Evolutionary conservation across 1,140 invertebrate species (phyloP), one percentile per base, ranked within the genome.

Genomic region (Varroa destructor): DNA sequence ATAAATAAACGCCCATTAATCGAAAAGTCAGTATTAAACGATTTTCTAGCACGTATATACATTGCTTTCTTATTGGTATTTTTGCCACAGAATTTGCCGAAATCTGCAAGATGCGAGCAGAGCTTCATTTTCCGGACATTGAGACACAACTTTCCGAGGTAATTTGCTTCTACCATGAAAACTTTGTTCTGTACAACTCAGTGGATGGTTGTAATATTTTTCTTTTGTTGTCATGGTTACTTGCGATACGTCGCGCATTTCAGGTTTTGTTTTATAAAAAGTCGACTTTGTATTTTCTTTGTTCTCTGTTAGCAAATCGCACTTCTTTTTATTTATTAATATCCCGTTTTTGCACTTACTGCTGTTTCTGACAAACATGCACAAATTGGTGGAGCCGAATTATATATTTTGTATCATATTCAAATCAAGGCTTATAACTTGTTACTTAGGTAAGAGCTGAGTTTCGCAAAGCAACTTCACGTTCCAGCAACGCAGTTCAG

Each of bases 81-180:
- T 25, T 25, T 25, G 25, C 25, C 25, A 5, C 75, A 82, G 81
- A 82, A 25, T 84, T 84, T 79, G 78, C 80, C 40, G 75, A 75
- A 71, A 77, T 84, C 5, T 84, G 84, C 77, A 79, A 83, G 71
- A 78, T 79, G 73, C 82, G 83, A 42, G 83, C 83, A 55, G 93
- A 96, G 81, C 90, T 94, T 78, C 93, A 96, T 82, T 95, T 96
- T 81, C 83, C 86, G 1, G 83, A 87, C 76, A 83, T 93, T 61
- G 90, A 94, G 74, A 84, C 87, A 73, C 94, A 97, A 81, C 79
- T 97, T 56, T 84, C 89, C 76, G 85, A 84, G 76, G 85, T 91
- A 74, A 81, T 84, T n/a, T 83, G 86, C 4, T 79, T 81, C 74
- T 80, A 25, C 0, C 25, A 25, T 25, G 25, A 25, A 25, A 25